phyloP scores from a whole-genome alignment of 1,140 invertebrate species.

The Lepidurus couesii region DNA sequence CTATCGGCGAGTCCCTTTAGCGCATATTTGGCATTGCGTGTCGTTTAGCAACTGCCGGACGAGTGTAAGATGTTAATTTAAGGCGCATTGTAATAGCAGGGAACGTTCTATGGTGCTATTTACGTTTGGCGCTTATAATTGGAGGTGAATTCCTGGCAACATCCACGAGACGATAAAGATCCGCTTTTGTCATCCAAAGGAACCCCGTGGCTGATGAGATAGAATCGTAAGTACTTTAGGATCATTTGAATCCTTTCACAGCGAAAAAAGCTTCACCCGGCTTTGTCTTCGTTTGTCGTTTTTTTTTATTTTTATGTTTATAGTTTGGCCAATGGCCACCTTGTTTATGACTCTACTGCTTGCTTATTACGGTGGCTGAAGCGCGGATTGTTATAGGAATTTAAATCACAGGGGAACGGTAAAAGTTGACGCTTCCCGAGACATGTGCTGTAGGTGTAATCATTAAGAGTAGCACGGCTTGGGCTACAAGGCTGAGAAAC shows the following conservation, averaged over 20 bases:
- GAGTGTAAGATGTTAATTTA: not conserved
- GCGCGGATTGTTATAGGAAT: conserved; percentile 8
- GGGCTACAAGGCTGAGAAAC: not conserved
- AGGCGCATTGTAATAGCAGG: not conserved
- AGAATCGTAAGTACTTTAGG: not conserved
- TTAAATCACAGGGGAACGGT: conserved; percentile 6
- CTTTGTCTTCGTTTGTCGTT: not conserved
- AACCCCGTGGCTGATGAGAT: not conserved
- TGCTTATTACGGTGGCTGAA: not conserved
- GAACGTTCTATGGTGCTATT: too few species aligned
- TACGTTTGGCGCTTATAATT: not conserved
- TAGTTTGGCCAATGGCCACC: not conserved
- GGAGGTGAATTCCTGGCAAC: not conserved
- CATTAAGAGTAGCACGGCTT: not conserved
- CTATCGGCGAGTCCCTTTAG: not conserved
- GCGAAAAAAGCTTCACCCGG: not conserved
- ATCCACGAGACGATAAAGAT: not conserved
- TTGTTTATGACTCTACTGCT: conserved; percentile 1
- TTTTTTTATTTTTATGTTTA: not conserved
- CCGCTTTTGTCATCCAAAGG: not conserved
- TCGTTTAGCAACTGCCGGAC: not conserved
- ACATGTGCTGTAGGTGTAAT: not conserved
- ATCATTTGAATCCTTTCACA: not conserved
- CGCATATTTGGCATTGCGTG: conserved; percentile 5
- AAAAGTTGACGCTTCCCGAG: not conserved